Evolutionary conservation across 2,113 vertebrate species (phyloP).

Genomic region (Peromyscus polionotus): DNA sequence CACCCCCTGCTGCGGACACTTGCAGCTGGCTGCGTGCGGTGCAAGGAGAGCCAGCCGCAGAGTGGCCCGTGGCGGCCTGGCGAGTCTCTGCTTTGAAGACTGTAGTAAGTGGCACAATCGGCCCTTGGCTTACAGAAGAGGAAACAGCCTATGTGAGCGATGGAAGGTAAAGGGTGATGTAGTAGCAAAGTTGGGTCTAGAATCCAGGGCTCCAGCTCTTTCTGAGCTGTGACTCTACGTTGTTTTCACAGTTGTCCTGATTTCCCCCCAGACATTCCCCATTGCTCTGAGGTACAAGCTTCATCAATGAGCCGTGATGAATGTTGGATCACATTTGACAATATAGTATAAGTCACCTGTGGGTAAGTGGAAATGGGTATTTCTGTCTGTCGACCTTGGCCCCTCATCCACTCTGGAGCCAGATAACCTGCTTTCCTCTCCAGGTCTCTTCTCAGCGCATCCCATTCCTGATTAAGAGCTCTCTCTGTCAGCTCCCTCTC

Average conservation of each 20-base stretch:
- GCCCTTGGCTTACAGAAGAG: background rate
- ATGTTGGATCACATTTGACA: background rate
- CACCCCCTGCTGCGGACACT: background rate
- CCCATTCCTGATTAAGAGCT: background rate
- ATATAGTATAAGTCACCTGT: background rate
- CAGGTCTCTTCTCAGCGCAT: background rate
- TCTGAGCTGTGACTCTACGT: background rate
- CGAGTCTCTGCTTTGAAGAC: background rate
- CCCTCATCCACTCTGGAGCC: background rate
- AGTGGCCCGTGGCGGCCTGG: no score
- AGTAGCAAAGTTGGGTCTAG: background rate
- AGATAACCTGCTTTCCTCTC: background rate
- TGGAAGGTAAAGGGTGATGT: background rate
- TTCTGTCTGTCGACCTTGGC: background rate
- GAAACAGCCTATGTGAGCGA: background rate
- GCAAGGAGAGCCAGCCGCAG: background rate
- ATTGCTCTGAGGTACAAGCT: background rate
- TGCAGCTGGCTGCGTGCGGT: rapidly evolving
- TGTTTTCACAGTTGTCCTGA: background rate
- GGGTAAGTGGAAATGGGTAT: background rate
- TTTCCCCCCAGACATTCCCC: background rate
- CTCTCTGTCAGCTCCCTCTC: background rate
- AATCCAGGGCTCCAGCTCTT: background rate
- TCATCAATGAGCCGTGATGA: background rate
- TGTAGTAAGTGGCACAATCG: no score